Base-by-base conservation (phyloP, 1,140 invertebrate species). In the Rhynchophorus ferrugineus region DNA sequence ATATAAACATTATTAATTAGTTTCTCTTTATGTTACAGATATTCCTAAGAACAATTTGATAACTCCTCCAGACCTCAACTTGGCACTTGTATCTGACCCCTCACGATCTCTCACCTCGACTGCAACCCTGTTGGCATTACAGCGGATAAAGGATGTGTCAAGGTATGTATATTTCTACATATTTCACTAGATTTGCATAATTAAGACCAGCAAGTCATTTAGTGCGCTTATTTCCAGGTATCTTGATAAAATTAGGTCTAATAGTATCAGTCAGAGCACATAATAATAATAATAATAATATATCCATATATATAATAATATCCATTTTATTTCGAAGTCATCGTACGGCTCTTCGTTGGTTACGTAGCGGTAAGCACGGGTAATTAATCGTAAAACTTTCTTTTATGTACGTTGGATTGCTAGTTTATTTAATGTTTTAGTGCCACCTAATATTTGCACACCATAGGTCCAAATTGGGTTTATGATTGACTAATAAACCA, bases 131-230 rank as follows among this genome's bases (percentile, higher is more conserved):
- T 66, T 77, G 22, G 74, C 75, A 2, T 61, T 76, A 20, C 74
- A 77, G 53, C 72, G 73, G 70, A 75, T 77, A 71, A 76, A 77
- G 59, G 74, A 77, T 62, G 71, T 74, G 19, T 75, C 76, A 35
- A 55, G 75, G 76, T 77, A 64, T 75, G 74, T 75, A 64, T 19
- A 11, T 11, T 39, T 2, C 3, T 9, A 20, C 2, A n/a, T 33
- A 33, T 11, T 6, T 6, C 5, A 33, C 11, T 33, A 6, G 11
- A 33, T 33, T 33, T 33, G 5, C 11, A 5, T 33, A 33, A 6
- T 33, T 11, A n/a, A n/a, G n/a, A n/a, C n/a, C n/a, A n/a, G n/a
- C n/a, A n/a, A n/a, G n/a, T n/a, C n/a, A n/a, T n/a, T n/a, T n/a
- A n/a, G n/a, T n/a, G n/a, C n/a, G n/a, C n/a, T n/a, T 29, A 29